Evolutionary conservation across 2,113 vertebrate species (phyloP).

Genomic region (Leptobrachium leishanense): DNA sequence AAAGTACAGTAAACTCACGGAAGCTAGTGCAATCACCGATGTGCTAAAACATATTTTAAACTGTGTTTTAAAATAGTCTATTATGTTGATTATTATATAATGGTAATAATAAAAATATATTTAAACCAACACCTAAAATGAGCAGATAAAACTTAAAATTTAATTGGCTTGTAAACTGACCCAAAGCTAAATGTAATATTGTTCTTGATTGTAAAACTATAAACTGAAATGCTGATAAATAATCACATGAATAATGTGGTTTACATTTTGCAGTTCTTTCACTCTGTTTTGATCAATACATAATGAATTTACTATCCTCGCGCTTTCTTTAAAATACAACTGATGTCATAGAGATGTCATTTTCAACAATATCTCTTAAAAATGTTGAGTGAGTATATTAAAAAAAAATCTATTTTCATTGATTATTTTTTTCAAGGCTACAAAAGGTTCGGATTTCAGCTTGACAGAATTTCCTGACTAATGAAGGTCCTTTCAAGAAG

Average conservation of each 20-base stretch:
- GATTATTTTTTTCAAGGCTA: slow-evolving; percentile 15
- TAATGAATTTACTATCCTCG: slow-evolving; percentile 6
- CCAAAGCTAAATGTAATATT: too few species aligned
- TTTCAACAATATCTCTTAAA: slow-evolving; percentile 4
- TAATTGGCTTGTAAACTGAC: too few species aligned
- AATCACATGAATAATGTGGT: background rate
- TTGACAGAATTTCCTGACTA: slow-evolving; percentile 6
- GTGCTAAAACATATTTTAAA: too few species aligned
- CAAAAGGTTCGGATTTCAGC: slow-evolving; percentile 25
- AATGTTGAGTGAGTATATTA: background rate
- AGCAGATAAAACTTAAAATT: too few species aligned
- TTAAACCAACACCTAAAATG: too few species aligned
- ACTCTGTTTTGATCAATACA: background rate
- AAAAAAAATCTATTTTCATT: slow-evolving; percentile 6
- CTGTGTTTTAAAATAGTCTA: too few species aligned
- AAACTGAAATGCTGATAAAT: too few species aligned
- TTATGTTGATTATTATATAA: too few species aligned
- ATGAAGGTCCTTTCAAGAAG: slow-evolving; percentile 8
- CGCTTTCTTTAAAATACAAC: background rate
- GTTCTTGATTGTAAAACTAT: too few species aligned
- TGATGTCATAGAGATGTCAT: background rate
- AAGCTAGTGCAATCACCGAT: too few species aligned
- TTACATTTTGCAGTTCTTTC: background rate
- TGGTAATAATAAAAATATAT: too few species aligned
- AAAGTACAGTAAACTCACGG: too few species aligned